Conservation (phyloP, 2,113 vertebrate genomes). For the Regulus satrapa region DNA sequence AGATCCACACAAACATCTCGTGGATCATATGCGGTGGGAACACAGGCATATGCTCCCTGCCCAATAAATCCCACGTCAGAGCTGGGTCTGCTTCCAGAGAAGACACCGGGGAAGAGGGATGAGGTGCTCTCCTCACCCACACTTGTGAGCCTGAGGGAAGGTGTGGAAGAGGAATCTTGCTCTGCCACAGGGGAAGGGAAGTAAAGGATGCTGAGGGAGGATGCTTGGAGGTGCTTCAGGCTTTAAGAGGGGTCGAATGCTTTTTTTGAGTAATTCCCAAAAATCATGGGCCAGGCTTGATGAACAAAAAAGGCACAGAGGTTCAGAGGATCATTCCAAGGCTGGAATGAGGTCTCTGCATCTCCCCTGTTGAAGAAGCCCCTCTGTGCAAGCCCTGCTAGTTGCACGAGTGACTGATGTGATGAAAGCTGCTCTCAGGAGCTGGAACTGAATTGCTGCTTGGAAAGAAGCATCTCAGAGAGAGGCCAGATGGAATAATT, state of each 20-base stretch:
- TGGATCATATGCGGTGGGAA: background rate
- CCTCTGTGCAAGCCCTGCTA: background rate
- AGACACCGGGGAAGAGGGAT: background rate
- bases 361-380: rapidly evolving
- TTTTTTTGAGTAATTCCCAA: background rate
- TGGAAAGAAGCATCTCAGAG: rapidly evolving
- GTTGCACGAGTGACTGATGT: background rate
- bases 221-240: background rate
- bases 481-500: rapidly evolving
- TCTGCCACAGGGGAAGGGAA: background rate
- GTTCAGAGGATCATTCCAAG: background rate
- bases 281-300: background rate
- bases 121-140: background rate
- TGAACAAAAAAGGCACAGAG: rapidly evolving
- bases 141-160: background rate
- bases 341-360: background rate
- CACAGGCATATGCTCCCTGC: background rate
- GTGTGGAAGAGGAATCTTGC: background rate
- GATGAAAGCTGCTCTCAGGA: background rate
- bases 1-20: constrained; percentile 25
- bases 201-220: background rate
- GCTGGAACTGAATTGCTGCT: background rate
- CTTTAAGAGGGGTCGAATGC: background rate
- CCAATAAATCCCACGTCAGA: background rate
- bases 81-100: background rate